These are phyloP conservation scores for Aporophyla nigra DNA, from an alignment of 2,888 invertebrate genomes.

Conservation along the genomic window DNA sequence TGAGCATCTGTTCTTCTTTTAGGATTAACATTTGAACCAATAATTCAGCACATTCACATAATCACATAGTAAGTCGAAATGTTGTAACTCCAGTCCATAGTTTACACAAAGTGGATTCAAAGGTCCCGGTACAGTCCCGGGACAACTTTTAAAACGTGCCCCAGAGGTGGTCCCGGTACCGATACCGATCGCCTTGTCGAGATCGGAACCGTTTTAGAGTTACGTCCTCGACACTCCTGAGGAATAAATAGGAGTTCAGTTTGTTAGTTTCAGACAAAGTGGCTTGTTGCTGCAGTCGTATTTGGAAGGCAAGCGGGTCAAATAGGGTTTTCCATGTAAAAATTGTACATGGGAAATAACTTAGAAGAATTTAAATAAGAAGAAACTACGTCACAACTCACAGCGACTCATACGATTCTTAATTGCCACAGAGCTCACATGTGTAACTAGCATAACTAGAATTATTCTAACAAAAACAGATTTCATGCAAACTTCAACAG, in stretches of 20 bases:
- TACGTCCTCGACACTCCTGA: conserved; percentile 45
- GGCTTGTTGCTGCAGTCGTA: conserved; percentile 6
- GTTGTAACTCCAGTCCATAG: conserved; percentile 53
- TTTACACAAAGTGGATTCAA: conserved; percentile 59
- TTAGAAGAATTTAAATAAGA: not conserved
- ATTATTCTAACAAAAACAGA: not conserved
- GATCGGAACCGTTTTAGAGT: conserved; percentile 49
- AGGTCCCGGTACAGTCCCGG: conserved; percentile 31
- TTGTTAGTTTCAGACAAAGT: conserved; percentile 38
- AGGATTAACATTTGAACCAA: not conserved
- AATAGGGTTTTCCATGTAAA: not conserved
- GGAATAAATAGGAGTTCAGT: conserved; percentile 36
- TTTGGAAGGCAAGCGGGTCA: too few relatives aligned
- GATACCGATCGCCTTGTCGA: conserved; percentile 57
- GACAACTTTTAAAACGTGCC: conserved; percentile 65
- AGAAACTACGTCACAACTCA: not conserved
- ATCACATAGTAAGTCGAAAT: not conserved
- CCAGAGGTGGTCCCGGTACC: conserved; percentile 52
- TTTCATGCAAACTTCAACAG: not conserved
- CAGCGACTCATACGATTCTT: not conserved
- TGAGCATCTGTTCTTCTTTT: not conserved
- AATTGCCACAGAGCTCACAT: conserved; percentile 1
- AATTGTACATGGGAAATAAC: not conserved
- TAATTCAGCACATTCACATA: not conserved
- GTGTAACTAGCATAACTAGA: not conserved